Evolutionary conservation across 2,888 invertebrate species (phyloP).

Genomic region (Teleogryllus oceanicus): DNA sequence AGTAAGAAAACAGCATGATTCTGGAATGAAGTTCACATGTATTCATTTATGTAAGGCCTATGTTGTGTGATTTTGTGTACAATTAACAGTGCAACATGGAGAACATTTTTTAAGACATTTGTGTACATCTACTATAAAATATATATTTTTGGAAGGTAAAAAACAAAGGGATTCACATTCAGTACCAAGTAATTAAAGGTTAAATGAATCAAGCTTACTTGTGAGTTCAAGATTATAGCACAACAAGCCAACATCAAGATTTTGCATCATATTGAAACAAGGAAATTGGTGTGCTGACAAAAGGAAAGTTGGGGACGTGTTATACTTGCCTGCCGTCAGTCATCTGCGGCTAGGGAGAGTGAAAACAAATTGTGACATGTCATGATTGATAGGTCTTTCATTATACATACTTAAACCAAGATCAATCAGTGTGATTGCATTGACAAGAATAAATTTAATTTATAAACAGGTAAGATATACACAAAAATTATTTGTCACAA

Average conservation of each 20-base stretch:
- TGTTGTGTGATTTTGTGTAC: no score
- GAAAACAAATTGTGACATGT: background rate
- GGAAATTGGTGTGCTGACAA: background rate
- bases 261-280: background rate
- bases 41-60: no score
- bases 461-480: no score
- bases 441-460: no score
- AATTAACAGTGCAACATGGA: no score
- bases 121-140: background rate
- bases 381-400: no score
- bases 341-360: background rate
- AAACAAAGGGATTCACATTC: background rate
- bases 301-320: background rate
- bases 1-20: no score
- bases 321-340: slow-evolving; percentile 7
- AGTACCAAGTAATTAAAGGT: background rate
- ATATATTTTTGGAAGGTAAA: background rate
- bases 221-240: slow-evolving; percentile 2
- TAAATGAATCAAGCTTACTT: background rate
- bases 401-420: no score
- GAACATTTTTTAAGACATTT: no score
- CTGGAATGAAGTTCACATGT: no score
- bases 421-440: no score
- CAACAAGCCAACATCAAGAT: slow-evolving; percentile 8
- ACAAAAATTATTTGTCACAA: no score